Base-by-base conservation (phyloP, 2,113 vertebrate species). In the Tauraco erythrolophus region DNA sequence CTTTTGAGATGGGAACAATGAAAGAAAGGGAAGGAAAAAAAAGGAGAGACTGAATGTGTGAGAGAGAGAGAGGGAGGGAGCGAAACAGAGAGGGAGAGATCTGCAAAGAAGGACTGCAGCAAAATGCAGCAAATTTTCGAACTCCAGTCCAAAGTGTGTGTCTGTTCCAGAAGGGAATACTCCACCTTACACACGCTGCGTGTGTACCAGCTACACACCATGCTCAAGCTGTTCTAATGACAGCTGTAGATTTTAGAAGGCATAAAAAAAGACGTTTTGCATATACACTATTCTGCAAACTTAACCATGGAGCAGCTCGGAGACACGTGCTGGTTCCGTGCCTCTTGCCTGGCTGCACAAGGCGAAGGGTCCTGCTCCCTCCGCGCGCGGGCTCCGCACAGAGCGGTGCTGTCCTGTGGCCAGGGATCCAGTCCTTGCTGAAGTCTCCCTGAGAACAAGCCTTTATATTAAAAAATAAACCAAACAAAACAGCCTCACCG, bases 91-190 rank as follows among this genome's bases (percentile, higher is more conserved):
- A 88, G 58, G 48, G 69, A 94, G 89, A 94, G 92, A 88, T 56
- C 85, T 95, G 84, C 79, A 95, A 78, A 84, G 95, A 72, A 92
- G 71, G 22, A 94, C 96, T 96, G 97, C 98, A 98, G 98, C 97
- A 93, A 97, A 97, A 97, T 94, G 96, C 97, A 97, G 98, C 96
- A 91, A 12, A 92, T 78, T 76, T 72, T 91, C 84, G 2, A 75
- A 85, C 95, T 94, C 79, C 24, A 33, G 60, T 83, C 80, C 77
- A 60, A 90, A 93, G 89, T 57, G 80, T 74, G 80, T 84, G 61
- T 28, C 74, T 89, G 82, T 60, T 82, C 82, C 90, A 89, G 89
- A 10, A 19, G 65, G 91, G 94, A 91, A 64, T 15, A 17, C 74
- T 84, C 83, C 71, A 46, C 19, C 92, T 95, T 84, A 62, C 88